These are phyloP conservation scores for Drosophila birchii DNA, from an alignment of 2,888 invertebrate genomes.

Conservation along the genomic window DNA sequence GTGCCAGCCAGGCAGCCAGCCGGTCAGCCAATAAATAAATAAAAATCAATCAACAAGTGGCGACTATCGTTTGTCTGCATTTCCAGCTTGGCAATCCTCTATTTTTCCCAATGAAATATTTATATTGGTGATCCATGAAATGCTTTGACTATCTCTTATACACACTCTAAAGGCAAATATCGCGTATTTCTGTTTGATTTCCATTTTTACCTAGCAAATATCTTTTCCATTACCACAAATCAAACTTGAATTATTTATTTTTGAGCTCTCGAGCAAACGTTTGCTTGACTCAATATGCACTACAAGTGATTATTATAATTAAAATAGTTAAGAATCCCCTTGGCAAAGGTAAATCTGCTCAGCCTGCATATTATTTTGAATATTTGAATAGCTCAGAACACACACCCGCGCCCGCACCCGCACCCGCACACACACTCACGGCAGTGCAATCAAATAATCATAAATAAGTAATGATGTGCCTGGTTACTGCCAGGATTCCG, in stretches of 20 bases:
- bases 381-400: conserved; percentile 24
- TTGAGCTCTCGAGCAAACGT: not conserved
- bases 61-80: conserved; percentile 2
- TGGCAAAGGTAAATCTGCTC: conserved; percentile 37
- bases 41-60: conserved; percentile 78
- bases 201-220: not conserved
- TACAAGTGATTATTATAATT: conserved; percentile 74
- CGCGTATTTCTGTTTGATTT: not conserved
- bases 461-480: conserved; percentile 78
- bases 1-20: not conserved
- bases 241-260: not conserved
- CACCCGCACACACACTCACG: conserved; percentile 19
- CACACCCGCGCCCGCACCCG: conserved; percentile 49
- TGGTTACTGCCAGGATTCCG: conserved; percentile 48
- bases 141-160: not conserved
- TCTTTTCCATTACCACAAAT: conserved; percentile 10
- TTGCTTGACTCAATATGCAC: conserved; percentile 4
- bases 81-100: not conserved
- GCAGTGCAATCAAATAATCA: conserved; percentile 78
- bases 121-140: not conserved
- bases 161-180: not conserved
- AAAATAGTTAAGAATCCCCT: conserved; percentile 47
- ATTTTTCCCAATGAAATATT: not conserved
- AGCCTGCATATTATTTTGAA: conserved; percentile 52
- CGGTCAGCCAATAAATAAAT: conserved; percentile 44